These are phyloP conservation scores for Conops quadrifasciatus DNA, from an alignment of 2,888 invertebrate genomes.

Conservation along the genomic window DNA sequence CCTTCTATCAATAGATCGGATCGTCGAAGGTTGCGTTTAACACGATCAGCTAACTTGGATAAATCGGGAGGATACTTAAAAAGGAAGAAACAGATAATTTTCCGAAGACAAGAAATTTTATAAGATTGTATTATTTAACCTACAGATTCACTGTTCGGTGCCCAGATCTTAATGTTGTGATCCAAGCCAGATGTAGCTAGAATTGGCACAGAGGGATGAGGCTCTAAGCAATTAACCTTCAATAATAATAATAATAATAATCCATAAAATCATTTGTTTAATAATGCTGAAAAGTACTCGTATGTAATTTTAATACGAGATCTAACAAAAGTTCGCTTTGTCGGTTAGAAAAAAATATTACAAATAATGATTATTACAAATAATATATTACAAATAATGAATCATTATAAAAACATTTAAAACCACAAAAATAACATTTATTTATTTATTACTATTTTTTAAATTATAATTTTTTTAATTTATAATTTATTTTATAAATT, in stretches of 20 bases:
- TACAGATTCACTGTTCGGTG: constrained; percentile 68
- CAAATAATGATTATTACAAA: no score
- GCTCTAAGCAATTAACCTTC: constrained; percentile 81
- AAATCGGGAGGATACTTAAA: constrained; percentile 52
- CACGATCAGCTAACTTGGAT: constrained; percentile 53
- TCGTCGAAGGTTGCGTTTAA: constrained; percentile 55
- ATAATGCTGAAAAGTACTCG: no score
- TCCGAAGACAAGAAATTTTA: neutral
- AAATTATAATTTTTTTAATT: no score
- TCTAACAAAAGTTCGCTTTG: constrained; percentile 12
- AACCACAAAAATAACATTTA: no score
- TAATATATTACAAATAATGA: no score
- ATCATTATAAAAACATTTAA: no score
- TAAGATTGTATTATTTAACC: constrained; percentile 14
- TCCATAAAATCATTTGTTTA: no score
- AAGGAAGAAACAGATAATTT: neutral
- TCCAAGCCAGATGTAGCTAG: constrained; percentile 90
- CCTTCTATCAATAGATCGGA: constrained; percentile 42
- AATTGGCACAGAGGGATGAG: constrained; percentile 87
- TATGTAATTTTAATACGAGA: neutral
- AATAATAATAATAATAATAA: no score
- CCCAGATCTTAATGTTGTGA: constrained; percentile 92
- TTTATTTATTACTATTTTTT: no score
- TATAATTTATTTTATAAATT: no score
- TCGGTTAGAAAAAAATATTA: no score